Evolutionary conservation across 2,888 invertebrate genomes (phyloP), one percentile per base, ranked within the genome.

Genomic region (Apocheima hispidaria): DNA sequence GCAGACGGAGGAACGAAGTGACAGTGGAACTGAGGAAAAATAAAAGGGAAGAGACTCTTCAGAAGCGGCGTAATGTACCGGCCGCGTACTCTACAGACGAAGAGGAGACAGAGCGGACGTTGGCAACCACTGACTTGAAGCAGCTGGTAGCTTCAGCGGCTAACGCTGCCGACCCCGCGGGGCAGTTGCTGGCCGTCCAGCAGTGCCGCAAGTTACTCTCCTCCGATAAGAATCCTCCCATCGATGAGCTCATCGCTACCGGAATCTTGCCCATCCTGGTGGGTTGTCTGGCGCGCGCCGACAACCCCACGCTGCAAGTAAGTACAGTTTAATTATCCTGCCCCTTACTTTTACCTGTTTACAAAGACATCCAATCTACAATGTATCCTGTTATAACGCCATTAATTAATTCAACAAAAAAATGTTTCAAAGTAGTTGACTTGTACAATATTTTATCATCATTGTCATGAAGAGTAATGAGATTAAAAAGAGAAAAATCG

Each of bases 191-290:
- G 71, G 99, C 99, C 53, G 98, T 99, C 21, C 99, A 99, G 88
- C 96, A 98, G 55, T 98, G 98, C 63, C 95, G 99, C 73, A 99
- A 99, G 90, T 93, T 99, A 74, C 94, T 99, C 33, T 99, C 99
- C 7, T 98, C 98, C 69, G 99, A 99, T 88, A 96, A 98, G 78
- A 99, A 99, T 94, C 99, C 99, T 71, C 99, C 99, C 20, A 99
- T 99, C 78, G 98, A 99, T 93, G 97, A 97, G 68, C 94, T 99
- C 70, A 99, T 99, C 76, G 94, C 95, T 43, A 97, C 97, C 84
- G 98, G 98, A 71, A 99, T 99, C 81, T 94, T 99, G 74, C 99
- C 99, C 49, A 97, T 99, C 77, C 94, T 99, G 76, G 98, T 99
- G 56, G 93, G 95, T 71, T 99, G 99, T 92, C 94, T 99, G 70